phyloP scores from a whole-genome alignment of 1,140 invertebrate species.

The Cydia splendana region DNA sequence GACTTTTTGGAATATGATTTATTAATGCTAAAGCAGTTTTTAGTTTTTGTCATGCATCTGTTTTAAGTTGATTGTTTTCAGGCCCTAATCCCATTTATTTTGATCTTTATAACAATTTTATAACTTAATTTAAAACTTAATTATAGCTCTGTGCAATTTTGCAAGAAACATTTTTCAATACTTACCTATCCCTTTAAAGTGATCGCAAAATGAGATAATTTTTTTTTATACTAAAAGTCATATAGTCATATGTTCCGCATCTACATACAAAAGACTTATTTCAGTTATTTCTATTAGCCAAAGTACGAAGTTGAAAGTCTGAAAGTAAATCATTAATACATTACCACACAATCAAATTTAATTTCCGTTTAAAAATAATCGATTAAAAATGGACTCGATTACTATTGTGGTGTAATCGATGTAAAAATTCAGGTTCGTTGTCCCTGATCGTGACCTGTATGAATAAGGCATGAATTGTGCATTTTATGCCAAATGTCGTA shows the following conservation, averaged over 20 bases:
- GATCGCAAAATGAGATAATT: no score
- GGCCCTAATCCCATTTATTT: no score
- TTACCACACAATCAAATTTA: constrained; percentile 50
- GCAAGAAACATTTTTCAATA: no score
- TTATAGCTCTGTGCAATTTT: no score
- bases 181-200: no score
- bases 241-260: neutral
- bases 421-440: constrained; percentile 73
- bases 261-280: neutral
- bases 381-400: constrained; percentile 48
- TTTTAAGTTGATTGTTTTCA: no score
- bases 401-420: constrained; percentile 55
- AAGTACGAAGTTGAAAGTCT: constrained; percentile 19
- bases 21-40: neutral
- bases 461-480: constrained; percentile 65
- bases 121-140: no score
- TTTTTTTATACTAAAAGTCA: neutral
- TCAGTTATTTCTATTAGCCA: neutral
- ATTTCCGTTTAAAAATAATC: constrained; percentile 43
- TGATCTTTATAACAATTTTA: no score
- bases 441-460: constrained; percentile 75
- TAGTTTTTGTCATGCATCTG: no score
- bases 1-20: constrained; percentile 44
- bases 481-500: neutral
- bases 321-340: constrained; percentile 31